Conservation (phyloP, 1,140 invertebrate species). For the Drosophila nebulosa region DNA sequence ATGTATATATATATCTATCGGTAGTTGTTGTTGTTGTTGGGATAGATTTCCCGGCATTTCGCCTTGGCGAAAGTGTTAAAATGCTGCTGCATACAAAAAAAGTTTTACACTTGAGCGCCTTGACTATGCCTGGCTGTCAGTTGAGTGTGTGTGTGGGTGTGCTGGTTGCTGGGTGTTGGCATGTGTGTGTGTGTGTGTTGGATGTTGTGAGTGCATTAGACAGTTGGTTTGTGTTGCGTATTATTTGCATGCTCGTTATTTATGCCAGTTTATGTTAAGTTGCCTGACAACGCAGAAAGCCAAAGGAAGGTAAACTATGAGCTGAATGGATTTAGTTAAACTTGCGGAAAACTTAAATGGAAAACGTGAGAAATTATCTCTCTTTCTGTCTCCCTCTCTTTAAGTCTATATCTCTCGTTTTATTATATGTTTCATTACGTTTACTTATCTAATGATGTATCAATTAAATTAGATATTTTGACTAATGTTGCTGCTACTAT, state of each 20-base stretch:
- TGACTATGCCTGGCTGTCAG: slow-evolving; percentile 6
- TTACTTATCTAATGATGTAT: background rate
- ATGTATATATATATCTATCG: background rate
- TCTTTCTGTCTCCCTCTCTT: too few species aligned
- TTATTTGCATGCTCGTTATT: slow-evolving; percentile 51
- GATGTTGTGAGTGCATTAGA: slow-evolving; percentile 35
- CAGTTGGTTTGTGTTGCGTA: slow-evolving; percentile 30
- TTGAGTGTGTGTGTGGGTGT: background rate
- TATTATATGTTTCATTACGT: background rate
- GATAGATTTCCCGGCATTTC: background rate
- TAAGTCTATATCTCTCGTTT: background rate
- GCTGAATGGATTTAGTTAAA: background rate
- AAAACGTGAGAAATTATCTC: too few species aligned
- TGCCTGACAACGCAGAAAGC: slow-evolving; percentile 14
- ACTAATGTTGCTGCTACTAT: background rate
- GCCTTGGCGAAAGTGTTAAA: slow-evolving; percentile 22
- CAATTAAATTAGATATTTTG: background rate
- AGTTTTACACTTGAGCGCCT: slow-evolving; percentile 60
- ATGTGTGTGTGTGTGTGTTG: background rate
- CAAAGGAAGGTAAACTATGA: background rate
- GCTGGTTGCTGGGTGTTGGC: background rate
- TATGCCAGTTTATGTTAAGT: slow-evolving; percentile 51
- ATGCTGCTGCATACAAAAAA: slow-evolving; percentile 69
- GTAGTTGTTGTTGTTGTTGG: background rate
- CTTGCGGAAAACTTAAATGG: background rate